phyloP scores from a whole-genome alignment of 2,113 vertebrate species.

The Panthera tigris region DNA sequence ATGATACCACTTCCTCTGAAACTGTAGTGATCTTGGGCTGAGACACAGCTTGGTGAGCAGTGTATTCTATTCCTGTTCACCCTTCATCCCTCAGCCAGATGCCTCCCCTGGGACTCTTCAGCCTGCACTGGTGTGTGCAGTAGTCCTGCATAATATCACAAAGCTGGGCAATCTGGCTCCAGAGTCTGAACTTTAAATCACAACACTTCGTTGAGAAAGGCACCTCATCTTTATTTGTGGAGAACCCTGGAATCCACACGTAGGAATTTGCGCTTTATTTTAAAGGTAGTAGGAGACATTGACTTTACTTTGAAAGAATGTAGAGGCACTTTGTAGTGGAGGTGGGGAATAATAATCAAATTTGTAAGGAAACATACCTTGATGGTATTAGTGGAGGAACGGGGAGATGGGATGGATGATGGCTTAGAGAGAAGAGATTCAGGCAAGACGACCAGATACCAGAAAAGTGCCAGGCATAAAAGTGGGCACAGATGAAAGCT shows the following conservation, averaged over 20 bases:
- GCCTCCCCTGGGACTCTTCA: background rate
- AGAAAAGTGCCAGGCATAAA: background rate
- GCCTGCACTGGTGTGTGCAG: rapidly evolving
- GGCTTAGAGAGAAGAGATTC: background rate
- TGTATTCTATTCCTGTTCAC: background rate
- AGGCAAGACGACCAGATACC: background rate
- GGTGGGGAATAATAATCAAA: background rate
- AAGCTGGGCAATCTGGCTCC: background rate
- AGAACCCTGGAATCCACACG: background rate
- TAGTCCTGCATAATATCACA: background rate
- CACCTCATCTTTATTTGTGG: background rate
- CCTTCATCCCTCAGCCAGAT: background rate
- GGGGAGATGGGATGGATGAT: background rate
- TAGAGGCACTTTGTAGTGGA: background rate
- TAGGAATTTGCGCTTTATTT: background rate
- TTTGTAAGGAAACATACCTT: background rate
- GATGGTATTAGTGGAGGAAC: background rate
- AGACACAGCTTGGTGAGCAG: background rate
- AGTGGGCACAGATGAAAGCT: background rate
- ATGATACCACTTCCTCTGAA: background rate
- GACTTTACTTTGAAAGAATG: background rate
- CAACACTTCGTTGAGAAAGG: background rate
- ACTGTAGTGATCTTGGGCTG: background rate
- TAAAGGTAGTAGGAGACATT: background rate
- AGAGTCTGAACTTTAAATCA: background rate